Conservation (phyloP, 2,113 vertebrate genomes). For the Syrrhaptes paradoxus region DNA sequence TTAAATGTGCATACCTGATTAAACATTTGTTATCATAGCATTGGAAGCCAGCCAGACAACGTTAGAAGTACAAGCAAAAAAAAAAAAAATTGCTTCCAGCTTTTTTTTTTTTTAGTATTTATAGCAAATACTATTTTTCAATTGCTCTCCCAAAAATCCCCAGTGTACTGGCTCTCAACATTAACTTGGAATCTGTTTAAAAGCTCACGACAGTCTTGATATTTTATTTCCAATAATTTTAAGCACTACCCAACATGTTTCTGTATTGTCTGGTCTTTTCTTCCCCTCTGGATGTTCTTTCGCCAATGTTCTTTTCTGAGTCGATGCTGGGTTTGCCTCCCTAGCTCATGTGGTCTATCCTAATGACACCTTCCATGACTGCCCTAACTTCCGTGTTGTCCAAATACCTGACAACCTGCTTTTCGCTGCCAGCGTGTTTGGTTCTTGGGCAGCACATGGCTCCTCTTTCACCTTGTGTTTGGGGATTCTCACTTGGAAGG, state of each 20-base stretch:
- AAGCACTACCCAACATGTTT: not conserved
- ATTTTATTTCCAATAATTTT: not conserved
- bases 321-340: not conserved
- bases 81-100: not conserved
- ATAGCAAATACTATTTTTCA: not conserved
- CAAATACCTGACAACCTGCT: not conserved
- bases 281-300: fast-evolving
- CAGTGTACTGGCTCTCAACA: not conserved
- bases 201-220: not conserved
- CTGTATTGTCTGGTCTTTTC: not conserved
- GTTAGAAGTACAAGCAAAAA: not conserved
- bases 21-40: not conserved
- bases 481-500: not conserved
- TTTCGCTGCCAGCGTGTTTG: not conserved
- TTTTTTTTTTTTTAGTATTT: not conserved
- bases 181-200: not conserved
- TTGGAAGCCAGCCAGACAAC: not conserved
- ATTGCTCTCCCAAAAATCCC: not conserved
- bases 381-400: not conserved
- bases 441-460: not conserved
- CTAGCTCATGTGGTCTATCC: not conserved
- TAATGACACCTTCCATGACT: not conserved
- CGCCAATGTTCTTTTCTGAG: not conserved
- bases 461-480: not conserved
- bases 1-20: not conserved